Evolutionary conservation across 2,888 invertebrate genomes (phyloP), one percentile per base, ranked within the genome.

Genomic region (Serrognathus titanus): DNA sequence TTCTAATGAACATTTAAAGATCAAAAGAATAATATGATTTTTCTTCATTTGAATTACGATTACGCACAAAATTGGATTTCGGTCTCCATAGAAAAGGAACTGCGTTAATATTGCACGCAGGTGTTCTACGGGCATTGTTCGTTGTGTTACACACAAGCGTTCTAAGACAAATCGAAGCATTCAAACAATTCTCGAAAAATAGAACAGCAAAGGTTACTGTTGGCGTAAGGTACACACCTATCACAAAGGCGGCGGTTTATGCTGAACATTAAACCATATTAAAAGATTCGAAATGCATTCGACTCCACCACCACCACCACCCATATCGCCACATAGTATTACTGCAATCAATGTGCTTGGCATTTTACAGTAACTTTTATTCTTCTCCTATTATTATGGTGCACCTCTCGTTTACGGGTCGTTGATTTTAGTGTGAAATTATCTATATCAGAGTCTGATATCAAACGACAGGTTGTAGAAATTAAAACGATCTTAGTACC

Each of bases 141-240:
- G 43, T 20, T 16, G 43, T 20, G 9, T 43, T 13, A 43, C 12
- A 43, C 20, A 13, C 13, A 16, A 20, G 9, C 43, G 11, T 9
- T 13, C 43, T 43, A 43, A 43, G 10, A 43, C 43, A 37, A 54
- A 54, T 31, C 37, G 48, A 49, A 54, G 35, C 49, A 49, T 49
- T 48, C 48, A 36, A 49, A 48, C 45, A 11, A 54, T 54, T 49
- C 54, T 43, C 54, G 54, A 54, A 54, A 54, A 54, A 54, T 54
- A 54, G 40, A 54, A 54, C 49, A 54, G 40, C 49, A 54, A 54
- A 54, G 54, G 54, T 54, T 54, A 54, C 41, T 16, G 54, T 54
- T 54, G 54, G 54, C 54, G 54, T 48, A 10, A 31, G 45, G 49
- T 54, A 54, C 54, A 54, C 54, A 48, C 54, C 54, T 49, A 36